Percentiles rank a stretch among this genome's conserved stretches.
Conservation (phyloP, 1,140 invertebrate species). For the Pentalonia nigronervosa region DNA sequence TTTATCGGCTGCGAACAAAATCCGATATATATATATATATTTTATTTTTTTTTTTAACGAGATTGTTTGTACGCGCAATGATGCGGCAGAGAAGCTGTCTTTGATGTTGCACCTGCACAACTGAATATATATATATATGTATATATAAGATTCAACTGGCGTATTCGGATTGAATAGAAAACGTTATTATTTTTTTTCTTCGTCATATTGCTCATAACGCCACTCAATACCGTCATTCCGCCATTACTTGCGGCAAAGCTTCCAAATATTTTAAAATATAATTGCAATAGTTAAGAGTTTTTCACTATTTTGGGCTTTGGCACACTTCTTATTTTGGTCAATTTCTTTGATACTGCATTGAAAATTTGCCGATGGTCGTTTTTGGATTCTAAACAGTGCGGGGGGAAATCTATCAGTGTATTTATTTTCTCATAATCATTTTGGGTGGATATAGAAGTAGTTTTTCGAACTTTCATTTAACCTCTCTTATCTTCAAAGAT, state of each 20-base stretch:
- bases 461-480: background rate
- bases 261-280: background rate
- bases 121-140: background rate
- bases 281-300: background rate
- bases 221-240: background rate
- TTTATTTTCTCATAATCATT: background rate
- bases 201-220: too few relatives aligned
- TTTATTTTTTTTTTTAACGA: constrained; percentile 19
- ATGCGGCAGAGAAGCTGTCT: background rate
- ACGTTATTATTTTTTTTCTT: background rate
- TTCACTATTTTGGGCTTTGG: background rate
- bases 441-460: background rate
- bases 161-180: background rate
- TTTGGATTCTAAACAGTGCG: background rate
- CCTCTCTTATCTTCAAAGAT: background rate
- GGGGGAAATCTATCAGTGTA: background rate
- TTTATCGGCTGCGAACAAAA: background rate
- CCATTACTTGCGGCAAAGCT: background rate
- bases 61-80: background rate
- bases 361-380: background rate
- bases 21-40: background rate
- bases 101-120: background rate
- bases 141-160: background rate
- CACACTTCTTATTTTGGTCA: background rate
- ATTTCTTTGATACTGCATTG: background rate